These are phyloP conservation scores for Bos indicus DNA, from an alignment of 2,113 vertebrate species.

Conservation along the genomic window DNA sequence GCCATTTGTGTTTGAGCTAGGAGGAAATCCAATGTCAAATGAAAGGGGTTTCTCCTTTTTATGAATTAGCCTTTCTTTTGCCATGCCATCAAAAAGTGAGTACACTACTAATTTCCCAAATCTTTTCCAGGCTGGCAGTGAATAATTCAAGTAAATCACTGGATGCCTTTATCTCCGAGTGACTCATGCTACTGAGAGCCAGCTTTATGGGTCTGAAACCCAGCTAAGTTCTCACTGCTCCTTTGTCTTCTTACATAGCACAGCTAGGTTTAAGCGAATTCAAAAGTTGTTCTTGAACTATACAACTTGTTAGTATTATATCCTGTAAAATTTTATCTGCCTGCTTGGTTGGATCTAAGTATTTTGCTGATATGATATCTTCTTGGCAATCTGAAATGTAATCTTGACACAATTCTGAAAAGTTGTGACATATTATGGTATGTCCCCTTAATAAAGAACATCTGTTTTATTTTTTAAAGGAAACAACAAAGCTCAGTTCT, in stretches of 20 bases:
- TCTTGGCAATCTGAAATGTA: slow-evolving; percentile 2
- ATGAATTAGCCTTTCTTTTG: slow-evolving; percentile 74
- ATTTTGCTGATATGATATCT: background rate
- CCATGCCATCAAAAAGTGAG: slow-evolving; percentile 10
- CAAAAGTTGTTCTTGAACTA: slow-evolving; percentile 18
- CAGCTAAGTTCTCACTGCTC: slow-evolving; percentile 51
- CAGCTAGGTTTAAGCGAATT: slow-evolving; percentile 17
- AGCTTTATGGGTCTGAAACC: slow-evolving; percentile 62
- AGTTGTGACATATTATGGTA: slow-evolving; percentile 49
- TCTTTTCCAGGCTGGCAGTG: slow-evolving; percentile 6
- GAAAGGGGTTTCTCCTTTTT: slow-evolving; percentile 55
- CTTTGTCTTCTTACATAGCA: slow-evolving; percentile 66
- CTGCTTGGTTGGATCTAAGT: background rate
- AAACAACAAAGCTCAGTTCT: slow-evolving; percentile 42
- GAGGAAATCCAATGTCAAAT: slow-evolving; percentile 61
- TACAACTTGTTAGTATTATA: slow-evolving; percentile 13
- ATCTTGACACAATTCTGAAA: slow-evolving; percentile 16
- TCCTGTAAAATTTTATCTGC: slow-evolving; percentile 9
- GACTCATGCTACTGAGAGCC: slow-evolving; percentile 23
- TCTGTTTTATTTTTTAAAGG: slow-evolving; percentile 32
- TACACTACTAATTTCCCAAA: slow-evolving; percentile 42
- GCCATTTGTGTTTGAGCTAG: slow-evolving; percentile 57
- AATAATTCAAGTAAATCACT: slow-evolving; percentile 57
- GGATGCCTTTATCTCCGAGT: slow-evolving; percentile 38
- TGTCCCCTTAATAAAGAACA: slow-evolving; percentile 40